These are phyloP conservation scores for Drosophila cognata DNA, from an alignment of 2,888 invertebrate species.

Conservation along the genomic window DNA sequence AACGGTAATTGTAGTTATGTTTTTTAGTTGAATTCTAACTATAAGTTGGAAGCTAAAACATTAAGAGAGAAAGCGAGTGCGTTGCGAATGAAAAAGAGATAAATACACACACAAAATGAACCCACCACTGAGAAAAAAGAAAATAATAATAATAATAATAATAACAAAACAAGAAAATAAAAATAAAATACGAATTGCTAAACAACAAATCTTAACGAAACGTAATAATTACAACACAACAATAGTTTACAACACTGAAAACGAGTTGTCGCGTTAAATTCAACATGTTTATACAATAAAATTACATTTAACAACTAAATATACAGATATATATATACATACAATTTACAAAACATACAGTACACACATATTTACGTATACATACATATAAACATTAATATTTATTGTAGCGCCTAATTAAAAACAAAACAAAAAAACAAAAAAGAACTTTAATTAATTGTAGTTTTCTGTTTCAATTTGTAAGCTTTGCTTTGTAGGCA, in stretches of 20 bases:
- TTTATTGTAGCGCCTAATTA: slow-evolving; percentile 74
- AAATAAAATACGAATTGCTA: slow-evolving; percentile 42
- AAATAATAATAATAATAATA: slow-evolving; percentile 16
- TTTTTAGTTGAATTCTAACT: slow-evolving; percentile 49
- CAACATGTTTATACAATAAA: slow-evolving; percentile 54
- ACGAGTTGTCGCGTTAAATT: slow-evolving; percentile 65
- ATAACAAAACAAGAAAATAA: slow-evolving; percentile 4
- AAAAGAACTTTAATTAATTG: slow-evolving; percentile 50
- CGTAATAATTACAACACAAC: slow-evolving; percentile 37
- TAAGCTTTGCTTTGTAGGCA: slow-evolving; percentile 79
- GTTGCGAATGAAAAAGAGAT: slow-evolving; percentile 31
- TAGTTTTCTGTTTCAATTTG: slow-evolving; percentile 64
- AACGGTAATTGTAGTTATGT: slow-evolving; percentile 34
- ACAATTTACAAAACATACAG: slow-evolving; percentile 4
- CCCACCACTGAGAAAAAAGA: slow-evolving; percentile 67
- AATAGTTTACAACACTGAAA: slow-evolving; percentile 48
- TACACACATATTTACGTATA: slow-evolving; percentile 15
- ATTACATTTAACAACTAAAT: slow-evolving; percentile 26
- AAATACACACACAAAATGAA: slow-evolving; percentile 71
- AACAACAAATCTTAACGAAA: slow-evolving; percentile 52
- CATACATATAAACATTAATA: slow-evolving; percentile 56
- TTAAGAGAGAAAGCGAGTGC: slow-evolving; percentile 24
- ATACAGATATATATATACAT: slow-evolving; percentile 32
- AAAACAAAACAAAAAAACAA: slow-evolving; percentile 17
- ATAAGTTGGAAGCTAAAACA: slow-evolving; percentile 57